Conservation (phyloP, 1,140 invertebrate species). For the Kradibia gibbosae region DNA sequence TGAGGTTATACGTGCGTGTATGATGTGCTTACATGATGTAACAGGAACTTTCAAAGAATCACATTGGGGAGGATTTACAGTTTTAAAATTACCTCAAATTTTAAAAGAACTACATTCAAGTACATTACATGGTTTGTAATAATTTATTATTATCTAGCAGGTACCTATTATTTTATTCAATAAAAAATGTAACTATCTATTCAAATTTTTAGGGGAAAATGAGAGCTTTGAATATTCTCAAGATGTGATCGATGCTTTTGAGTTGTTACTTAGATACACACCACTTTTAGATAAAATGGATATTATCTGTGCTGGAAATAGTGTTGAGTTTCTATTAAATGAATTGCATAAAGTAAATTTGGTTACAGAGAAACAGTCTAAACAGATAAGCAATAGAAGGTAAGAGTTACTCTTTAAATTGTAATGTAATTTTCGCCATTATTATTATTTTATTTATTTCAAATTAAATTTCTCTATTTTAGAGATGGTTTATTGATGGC, state of each 20-base stretch:
- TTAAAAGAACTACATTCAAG: conserved; percentile 80
- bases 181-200: conserved; percentile 17
- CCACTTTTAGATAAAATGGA: conserved; percentile 92
- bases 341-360: conserved; percentile 86
- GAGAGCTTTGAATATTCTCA: conserved; percentile 79
- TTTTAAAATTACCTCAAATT: conserved; percentile 90
- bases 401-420: conserved; percentile 59
- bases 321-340: conserved; percentile 85
- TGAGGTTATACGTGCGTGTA: conserved; percentile 90
- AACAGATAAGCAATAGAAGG: conserved; percentile 81
- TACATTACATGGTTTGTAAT: conserved; percentile 65
- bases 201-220: conserved; percentile 60
- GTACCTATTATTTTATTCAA: conserved; percentile 31
- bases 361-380: conserved; percentile 84
- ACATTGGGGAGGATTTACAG: conserved; percentile 94
- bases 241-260: conserved; percentile 86
- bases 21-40: conserved; percentile 89
- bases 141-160: no score
- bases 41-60: conserved; percentile 85
- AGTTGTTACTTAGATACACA: conserved; percentile 85
- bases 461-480: conserved; percentile 49
- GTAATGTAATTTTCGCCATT: conserved; percentile 24
- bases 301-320: conserved; percentile 89
- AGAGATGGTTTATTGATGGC: conserved; percentile 68
- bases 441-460: conserved; percentile 18